Evolutionary conservation across 2,888 invertebrate genomes (phyloP), one percentile per base, ranked within the genome.

Genomic region (Apodemia hepburni): DNA sequence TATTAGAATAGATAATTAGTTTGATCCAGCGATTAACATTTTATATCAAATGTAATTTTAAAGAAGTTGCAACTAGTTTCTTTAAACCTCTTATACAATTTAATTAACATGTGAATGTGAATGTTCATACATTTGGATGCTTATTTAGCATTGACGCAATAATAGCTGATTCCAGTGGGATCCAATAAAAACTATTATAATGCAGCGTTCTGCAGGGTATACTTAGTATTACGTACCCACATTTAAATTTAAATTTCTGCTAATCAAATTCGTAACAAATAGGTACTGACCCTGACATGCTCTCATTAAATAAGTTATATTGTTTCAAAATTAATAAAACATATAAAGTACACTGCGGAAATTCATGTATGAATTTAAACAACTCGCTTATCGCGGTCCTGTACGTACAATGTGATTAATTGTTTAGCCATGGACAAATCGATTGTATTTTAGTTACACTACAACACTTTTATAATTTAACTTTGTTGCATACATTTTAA

Each of bases 291-390:
- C 29, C 29, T 29, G 29, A n/a, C 29, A 29, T 57, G 57, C 29
- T n/a, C 29, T 29, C 29, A 29, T 47, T 47, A 47, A 47, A 47
- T 57, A 57, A 15, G 29, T n/a, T 29, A 29, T 57, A 57, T 57
- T 57, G 57, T 57, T 57, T 57, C 15, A 57, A 57, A 57, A 57
- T 57, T 57, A 29, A 57, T 57, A 57, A 57, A 12, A 57, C n/a
- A 29, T 54, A 27, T 54, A 17, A 29, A 57, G 29, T 57, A 57
- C 27, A 15, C 7, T 29, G 57, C 57, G 57, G 57, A 57, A 57
- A 57, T 15, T 57, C 57, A 57, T 29, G 57, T 57, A 57, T 15
- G 29, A 29, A 29, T 29, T 57, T 57, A 29, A 54, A 15, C 54
- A 54, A 29, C 15, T 27, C 27, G 15, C 57, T 57, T 57, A 57